Percentiles rank a stretch among this genome's conserved stretches.
Evolutionary conservation across 2,888 invertebrate genomes (phyloP).

Genomic region (Synergus japonicus): DNA sequence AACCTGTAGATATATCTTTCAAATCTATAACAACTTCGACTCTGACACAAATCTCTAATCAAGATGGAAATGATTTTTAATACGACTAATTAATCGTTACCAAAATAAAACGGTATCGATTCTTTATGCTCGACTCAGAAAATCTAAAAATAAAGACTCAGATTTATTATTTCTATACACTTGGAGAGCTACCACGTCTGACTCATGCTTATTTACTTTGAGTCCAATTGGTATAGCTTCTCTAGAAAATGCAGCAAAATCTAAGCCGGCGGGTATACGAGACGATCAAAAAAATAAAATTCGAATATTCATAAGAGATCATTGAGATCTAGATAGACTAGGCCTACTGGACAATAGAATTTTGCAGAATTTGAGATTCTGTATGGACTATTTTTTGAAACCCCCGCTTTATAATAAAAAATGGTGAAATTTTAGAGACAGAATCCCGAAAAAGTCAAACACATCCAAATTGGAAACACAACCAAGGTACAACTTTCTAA

Average conservation of each 20-base stretch:
- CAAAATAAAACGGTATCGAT: not conserved
- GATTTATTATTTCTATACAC: conserved; percentile 34
- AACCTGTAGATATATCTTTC: not conserved
- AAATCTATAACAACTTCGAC: conserved; percentile 1
- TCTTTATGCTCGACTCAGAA: conserved; percentile 4
- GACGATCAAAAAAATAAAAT: not conserved
- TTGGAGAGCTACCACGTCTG: conserved; percentile 36
- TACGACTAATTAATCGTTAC: not conserved
- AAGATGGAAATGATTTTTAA: not conserved
- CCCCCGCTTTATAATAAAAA: too few species aligned
- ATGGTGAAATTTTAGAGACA: too few species aligned
- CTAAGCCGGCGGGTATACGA: not conserved
- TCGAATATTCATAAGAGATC: too few species aligned
- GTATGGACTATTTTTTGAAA: not conserved
- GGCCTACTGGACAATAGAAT: too few species aligned
- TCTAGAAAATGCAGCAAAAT: conserved; percentile 7
- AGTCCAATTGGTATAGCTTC: conserved; percentile 3
- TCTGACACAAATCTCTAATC: not conserved
- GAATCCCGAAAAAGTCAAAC: not conserved
- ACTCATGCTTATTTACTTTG: conserved; percentile 39
- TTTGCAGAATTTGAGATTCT: not conserved
- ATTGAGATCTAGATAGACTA: too few species aligned
- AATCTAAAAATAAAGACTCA: conserved; percentile 23
- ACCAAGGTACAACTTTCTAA: not conserved
- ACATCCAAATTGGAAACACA: not conserved